Conservation (phyloP, 2,797 vertebrate species). For the Cyprinodon diabolis region DNA sequence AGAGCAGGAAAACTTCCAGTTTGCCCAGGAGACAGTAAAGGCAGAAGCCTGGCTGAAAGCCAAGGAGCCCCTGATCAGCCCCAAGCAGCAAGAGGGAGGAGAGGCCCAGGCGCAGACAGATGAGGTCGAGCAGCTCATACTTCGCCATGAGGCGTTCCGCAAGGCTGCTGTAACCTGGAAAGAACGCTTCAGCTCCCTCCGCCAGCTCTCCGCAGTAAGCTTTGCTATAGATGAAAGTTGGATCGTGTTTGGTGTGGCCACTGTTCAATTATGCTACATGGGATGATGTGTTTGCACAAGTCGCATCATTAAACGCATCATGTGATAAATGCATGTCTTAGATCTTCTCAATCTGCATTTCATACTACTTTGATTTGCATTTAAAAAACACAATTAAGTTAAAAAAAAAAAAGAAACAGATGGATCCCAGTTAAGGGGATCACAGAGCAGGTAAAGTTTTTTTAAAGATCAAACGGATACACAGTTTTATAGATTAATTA, state of each 20-base stretch:
- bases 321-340: constrained; percentile 48
- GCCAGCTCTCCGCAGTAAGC: constrained; percentile 89
- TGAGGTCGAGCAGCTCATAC: constrained; percentile 94
- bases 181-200: constrained; percentile 90
- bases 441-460: not conserved
- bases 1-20: constrained; percentile 92
- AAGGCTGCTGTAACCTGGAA: constrained; percentile 94
- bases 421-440: not conserved
- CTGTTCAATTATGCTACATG: constrained; percentile 55
- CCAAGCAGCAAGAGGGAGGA: constrained; percentile 75
- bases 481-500: not conserved
- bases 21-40: constrained; percentile 86
- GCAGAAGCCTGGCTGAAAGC: constrained; percentile 91
- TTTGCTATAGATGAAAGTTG: constrained; percentile 71
- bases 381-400: constrained; percentile 10
- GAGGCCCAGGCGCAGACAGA: constrained; percentile 83
- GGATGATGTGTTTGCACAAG: constrained; percentile 43
- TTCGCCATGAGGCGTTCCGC: constrained; percentile 93
- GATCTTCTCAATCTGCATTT: constrained; percentile 30
- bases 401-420: not conserved
- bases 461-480: not conserved
- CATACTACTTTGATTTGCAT: constrained; percentile 20
- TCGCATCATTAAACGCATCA: constrained; percentile 45
- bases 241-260: constrained; percentile 61
- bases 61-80: constrained; percentile 87